phyloP scores from a whole-genome alignment of 2,113 vertebrate species.

The Sapayoa aenigma region DNA sequence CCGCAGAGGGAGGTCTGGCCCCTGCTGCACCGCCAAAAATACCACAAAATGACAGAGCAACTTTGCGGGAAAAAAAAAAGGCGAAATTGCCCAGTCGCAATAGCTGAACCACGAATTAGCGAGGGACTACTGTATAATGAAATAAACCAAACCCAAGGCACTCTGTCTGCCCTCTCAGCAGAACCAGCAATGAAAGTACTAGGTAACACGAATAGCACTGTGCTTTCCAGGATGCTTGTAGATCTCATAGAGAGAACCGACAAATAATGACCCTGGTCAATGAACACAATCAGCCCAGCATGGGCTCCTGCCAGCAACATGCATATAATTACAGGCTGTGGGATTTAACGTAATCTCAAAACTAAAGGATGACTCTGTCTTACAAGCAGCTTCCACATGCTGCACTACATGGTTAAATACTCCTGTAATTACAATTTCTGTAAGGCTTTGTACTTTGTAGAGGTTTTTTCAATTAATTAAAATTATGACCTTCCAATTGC shows the following conservation, averaged over 20 bases:
- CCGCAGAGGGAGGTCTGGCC: too few relatives aligned
- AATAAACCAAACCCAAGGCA: background rate
- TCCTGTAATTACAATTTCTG: conserved; percentile 44
- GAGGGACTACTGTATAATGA: too few relatives aligned
- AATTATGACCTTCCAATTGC: conserved; percentile 28
- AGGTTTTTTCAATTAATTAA: conserved; percentile 43
- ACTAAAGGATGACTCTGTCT: conserved; percentile 32
- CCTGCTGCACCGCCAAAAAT: too few relatives aligned
- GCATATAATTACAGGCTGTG: conserved; percentile 39
- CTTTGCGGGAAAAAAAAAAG: too few relatives aligned
- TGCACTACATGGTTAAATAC: conserved; percentile 14
- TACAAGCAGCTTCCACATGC: conserved; percentile 38
- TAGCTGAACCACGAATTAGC: too few relatives aligned
- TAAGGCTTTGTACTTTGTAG: conserved; percentile 3
- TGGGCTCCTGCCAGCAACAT: conserved; percentile 14
- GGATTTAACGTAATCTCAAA: conserved; percentile 51
- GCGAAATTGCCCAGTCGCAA: too few relatives aligned
- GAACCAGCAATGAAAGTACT: background rate
- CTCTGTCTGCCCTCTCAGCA: background rate
- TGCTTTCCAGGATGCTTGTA: background rate
- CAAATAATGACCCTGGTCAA: background rate
- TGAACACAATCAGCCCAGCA: background rate
- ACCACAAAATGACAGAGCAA: too few relatives aligned
- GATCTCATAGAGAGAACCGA: background rate
- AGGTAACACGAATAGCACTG: background rate